Percentiles rank a stretch among this genome's conserved stretches.
Evolutionary conservation across 2,113 vertebrate genomes (phyloP).

Genomic region (Carassius gibelio): DNA sequence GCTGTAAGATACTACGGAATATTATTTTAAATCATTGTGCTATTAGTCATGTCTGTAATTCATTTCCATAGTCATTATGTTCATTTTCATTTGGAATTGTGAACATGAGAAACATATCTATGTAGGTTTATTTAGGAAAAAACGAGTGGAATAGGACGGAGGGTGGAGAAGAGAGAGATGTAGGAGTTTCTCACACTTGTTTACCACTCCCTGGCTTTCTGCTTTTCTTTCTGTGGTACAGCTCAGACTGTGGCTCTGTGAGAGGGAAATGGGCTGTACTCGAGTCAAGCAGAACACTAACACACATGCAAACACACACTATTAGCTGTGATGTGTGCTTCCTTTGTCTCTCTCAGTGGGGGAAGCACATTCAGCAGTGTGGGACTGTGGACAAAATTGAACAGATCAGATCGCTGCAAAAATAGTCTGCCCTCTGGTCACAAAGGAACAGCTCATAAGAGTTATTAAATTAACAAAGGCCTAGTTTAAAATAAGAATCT

Average conservation of each 20-base stretch:
- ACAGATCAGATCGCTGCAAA: neutral
- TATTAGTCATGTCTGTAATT: neutral
- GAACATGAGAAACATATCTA: neutral
- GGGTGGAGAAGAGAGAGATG: constrained; percentile 50
- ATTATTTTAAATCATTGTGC: neutral
- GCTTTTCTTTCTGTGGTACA: constrained; percentile 31
- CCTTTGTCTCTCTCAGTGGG: constrained; percentile 21
- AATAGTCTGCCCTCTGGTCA: neutral
- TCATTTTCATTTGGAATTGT: constrained; percentile 3
- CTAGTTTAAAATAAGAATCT: neutral
- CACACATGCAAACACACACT: constrained; percentile 13
- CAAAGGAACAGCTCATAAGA: neutral
- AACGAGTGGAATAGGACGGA: constrained; percentile 59
- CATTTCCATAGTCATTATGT: neutral
- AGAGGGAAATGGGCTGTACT: constrained; percentile 44
- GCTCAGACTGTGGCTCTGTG: constrained; percentile 18
- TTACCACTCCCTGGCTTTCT: constrained; percentile 37
- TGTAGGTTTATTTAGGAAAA: constrained; percentile 48
- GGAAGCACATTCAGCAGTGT: constrained; percentile 21
- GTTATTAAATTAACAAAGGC: neutral
- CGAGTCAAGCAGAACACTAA: constrained; percentile 29
- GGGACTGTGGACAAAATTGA: constrained; percentile 9
- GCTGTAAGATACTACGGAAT: neutral
- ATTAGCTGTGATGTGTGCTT: neutral
- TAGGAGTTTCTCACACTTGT: constrained; percentile 39